Percentiles rank a stretch among this genome's conserved stretches.
These are phyloP conservation scores for Catostomus latipinnis DNA, from an alignment of 2,797 vertebrate genomes.

Conservation along the genomic window DNA sequence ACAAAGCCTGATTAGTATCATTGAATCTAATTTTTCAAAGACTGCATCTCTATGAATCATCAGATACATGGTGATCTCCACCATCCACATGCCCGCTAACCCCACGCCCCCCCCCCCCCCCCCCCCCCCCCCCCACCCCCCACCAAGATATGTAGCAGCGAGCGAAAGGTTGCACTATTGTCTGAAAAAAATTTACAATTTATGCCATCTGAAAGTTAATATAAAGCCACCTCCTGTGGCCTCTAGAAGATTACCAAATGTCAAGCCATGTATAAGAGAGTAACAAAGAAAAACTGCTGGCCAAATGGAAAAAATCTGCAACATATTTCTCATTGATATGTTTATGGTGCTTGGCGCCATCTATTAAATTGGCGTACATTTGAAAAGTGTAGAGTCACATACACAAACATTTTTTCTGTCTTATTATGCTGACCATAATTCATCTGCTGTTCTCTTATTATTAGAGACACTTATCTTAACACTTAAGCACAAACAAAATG, in stretches of 20 bases:
- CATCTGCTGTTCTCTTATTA: neutral
- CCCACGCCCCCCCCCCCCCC: too few relatives aligned
- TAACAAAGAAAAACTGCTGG: conserved; percentile 40
- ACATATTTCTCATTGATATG: conserved; percentile 46
- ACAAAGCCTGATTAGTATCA: conserved; percentile 39
- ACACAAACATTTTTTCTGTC: conserved; percentile 1
- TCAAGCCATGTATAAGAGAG: conserved; percentile 32
- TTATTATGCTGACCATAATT: neutral
- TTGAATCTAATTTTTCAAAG: conserved; percentile 58
- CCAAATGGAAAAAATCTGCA: conserved; percentile 42
- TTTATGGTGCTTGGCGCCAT: conserved; percentile 48
- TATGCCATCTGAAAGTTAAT: conserved; percentile 58
- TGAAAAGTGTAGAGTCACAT: neutral
- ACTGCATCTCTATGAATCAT: conserved; percentile 53
- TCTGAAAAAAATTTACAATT: conserved; percentile 55
- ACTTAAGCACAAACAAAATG: neutral
- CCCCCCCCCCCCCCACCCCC: too few relatives aligned
- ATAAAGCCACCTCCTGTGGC: conserved; percentile 52
- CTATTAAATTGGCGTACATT: conserved; percentile 41
- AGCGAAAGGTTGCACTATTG: conserved; percentile 56
- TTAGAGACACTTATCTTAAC: neutral
- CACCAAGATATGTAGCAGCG: conserved; percentile 40
- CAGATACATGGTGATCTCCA: conserved; percentile 26
- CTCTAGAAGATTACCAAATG: conserved; percentile 52
- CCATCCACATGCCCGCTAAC: conserved; percentile 18